Conservation (phyloP, 2,113 vertebrate genomes). For the Poeciliopsis prolifica region DNA sequence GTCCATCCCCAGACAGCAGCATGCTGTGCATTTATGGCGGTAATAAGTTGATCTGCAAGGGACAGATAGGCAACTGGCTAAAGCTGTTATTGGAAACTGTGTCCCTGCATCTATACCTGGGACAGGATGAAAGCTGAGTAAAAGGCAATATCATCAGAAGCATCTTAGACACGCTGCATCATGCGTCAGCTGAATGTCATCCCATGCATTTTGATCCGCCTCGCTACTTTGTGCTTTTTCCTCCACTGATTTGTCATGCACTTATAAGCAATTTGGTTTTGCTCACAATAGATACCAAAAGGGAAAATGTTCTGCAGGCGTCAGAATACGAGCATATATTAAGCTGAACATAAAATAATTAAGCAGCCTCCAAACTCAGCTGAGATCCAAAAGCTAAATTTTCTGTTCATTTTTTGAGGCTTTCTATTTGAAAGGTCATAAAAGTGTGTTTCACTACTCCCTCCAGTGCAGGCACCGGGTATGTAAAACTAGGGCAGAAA, state of each 20-base stretch:
- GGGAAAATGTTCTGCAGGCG: constrained; percentile 23
- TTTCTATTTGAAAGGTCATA: not conserved
- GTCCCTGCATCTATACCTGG: constrained; percentile 44
- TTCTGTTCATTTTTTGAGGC: too few relatives aligned
- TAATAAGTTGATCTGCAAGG: constrained; percentile 71
- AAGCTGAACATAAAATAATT: constrained; percentile 19
- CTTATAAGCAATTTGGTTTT: constrained; percentile 35
- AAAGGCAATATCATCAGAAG: constrained; percentile 50
- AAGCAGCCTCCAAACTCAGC: constrained; percentile 14
- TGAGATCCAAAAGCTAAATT: not conserved
- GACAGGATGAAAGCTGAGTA: constrained; percentile 15
- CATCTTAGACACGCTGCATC: constrained; percentile 33
- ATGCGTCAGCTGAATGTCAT: constrained; percentile 34
- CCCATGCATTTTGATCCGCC: constrained; percentile 51
- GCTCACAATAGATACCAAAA: constrained; percentile 10
- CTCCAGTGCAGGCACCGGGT: constrained; percentile 17
- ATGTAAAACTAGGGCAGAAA: constrained; percentile 40
- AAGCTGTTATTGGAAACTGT: constrained; percentile 55
- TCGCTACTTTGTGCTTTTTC: constrained; percentile 45
- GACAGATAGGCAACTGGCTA: constrained; percentile 60
- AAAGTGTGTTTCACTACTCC: constrained; percentile 9
- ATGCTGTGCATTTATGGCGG: constrained; percentile 75
- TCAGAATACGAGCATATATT: constrained; percentile 20
- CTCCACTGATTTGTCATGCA: constrained; percentile 40
- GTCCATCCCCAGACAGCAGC: constrained; percentile 70